Evolutionary conservation across 2,888 invertebrate genomes (phyloP), one percentile per base, ranked within the genome.

Genomic region (Strigamia crassipes): DNA sequence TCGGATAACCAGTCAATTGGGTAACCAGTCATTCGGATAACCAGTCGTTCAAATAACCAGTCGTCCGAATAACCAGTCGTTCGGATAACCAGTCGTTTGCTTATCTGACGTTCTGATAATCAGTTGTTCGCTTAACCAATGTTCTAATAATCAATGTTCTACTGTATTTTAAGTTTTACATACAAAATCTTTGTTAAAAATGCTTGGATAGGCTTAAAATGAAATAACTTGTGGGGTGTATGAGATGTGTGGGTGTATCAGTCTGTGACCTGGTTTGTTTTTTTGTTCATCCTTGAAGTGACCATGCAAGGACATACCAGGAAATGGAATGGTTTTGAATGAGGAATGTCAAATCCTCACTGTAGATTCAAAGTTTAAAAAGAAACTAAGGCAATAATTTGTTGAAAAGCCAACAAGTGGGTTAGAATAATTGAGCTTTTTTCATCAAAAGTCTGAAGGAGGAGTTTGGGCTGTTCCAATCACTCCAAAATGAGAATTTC

Each of bases 231-330:
- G 38, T 18, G 51, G 73, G 73, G 73, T 73, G 73, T 73, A 31
- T 73, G 27, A 15, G 1, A 27, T 73, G 73, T 73, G 73, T 73
- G 73, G 73, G 73, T 73, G 73, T 73, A 73, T 73, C 31, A 73
- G 73, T 27, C 13, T 31, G 31, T 73, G 73, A 73, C 73, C 73
- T n/a, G 73, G 27, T 38, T n/a, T n/a, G n/a, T 38, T 38, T 38
- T 73, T 73, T 31, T 27, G 31, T 73, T 31, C 73, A 73, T 73
- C 73, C 73, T 73, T 73, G 73, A 31, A 27, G 73, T 73, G 73
- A 73, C 73, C 73, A 73, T 31, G 73, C 73, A 73, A 73, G 73
- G 73, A 73, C 73, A 73, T n/a, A 73, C 73, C 73, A 73, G 73
- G 73, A 73, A 73, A 73, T 73, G 73, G 27, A 27, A n/a, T n/a